Base-by-base conservation (phyloP, 1,140 invertebrate species). In the Micrasema minimum region DNA sequence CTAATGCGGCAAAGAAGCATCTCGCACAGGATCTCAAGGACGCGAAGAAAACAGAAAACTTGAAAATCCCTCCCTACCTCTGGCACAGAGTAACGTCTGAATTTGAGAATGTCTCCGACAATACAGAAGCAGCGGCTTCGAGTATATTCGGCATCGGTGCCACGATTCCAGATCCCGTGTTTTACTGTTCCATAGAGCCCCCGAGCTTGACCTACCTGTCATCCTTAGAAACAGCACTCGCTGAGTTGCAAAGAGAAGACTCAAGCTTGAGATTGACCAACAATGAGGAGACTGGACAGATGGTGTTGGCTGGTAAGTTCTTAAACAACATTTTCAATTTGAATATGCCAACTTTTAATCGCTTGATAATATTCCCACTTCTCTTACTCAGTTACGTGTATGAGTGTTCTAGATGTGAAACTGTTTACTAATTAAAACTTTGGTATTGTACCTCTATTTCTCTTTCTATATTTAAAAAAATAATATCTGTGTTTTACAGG, bases 141-240 rank as follows among this genome's bases (percentile, higher is more conserved):
- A 74, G 75, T 18, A 76, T 82, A 66, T 90, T 86, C 84, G 76
- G 86, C 76, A 71, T 80, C 62, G 90, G 90, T 11, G 85, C 92
- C 1, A 86, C 88, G 48, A 83, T 96, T 69, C 95, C 96, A 0
- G 92, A 97, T 77, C 96, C 97, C 1, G 97, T 99, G 0, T 99
- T 98, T 82, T 97, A 98, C 78, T 99, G 97, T 81, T 95, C 95
- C 0, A 92, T 99, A 59, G 98, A 99, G 85, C 91, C 97, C 0
- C 92, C 95, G 0, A 96, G 93, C 62, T 78, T 91, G 66, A 86
- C 90, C 0, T 87, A 88, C 43, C 93, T 96, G 81, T 85, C 85
- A 51, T 79, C 89, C 4, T 84, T 99, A 72, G 97, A 99, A 53
- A 81, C 84, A 20, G 97, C 97, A 0, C 85, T 99, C n/a, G 82